Evolutionary conservation across 2,888 invertebrate species (phyloP).

Genomic region (Sphecodes monilicornis): DNA sequence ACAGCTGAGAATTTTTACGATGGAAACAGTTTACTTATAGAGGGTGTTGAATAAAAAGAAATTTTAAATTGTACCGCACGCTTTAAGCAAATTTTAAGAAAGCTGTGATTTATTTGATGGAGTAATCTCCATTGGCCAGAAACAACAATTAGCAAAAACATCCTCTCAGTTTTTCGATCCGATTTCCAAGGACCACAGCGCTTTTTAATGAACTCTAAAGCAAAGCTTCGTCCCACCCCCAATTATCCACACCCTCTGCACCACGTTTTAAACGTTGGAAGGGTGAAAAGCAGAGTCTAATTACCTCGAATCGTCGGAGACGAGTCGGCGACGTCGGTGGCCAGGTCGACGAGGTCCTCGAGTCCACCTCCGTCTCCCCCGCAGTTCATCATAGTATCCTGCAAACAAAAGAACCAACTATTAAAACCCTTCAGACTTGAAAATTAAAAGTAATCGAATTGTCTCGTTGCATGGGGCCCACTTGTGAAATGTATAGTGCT

Average conservation of each 20-base stretch:
- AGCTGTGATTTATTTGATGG: background rate
- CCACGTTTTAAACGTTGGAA: slow-evolving; percentile 11
- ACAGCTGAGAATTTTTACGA: too few species aligned
- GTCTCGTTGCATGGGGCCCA: background rate
- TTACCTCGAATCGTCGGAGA: slow-evolving; percentile 79
- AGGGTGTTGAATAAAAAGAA: too few species aligned
- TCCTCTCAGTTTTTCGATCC: too few species aligned
- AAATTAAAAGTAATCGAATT: background rate
- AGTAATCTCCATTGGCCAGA: background rate
- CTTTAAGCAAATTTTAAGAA: too few species aligned
- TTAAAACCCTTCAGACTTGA: background rate
- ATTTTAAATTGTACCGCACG: too few species aligned
- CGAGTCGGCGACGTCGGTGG: slow-evolving; percentile 73
- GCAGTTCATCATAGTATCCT: slow-evolving; percentile 82
- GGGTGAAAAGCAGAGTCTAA: slow-evolving; percentile 45
- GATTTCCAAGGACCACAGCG: background rate
- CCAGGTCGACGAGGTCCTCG: slow-evolving; percentile 75
- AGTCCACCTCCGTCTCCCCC: slow-evolving; percentile 74
- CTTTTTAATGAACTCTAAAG: background rate
- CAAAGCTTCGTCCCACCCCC: background rate
- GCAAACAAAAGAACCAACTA: slow-evolving; percentile 43
- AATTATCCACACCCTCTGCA: background rate
- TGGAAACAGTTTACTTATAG: too few species aligned
- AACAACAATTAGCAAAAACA: background rate
- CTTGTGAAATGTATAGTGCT: background rate